phyloP scores from a whole-genome alignment of 2,888 invertebrate species.

The Acronicta leporina region DNA sequence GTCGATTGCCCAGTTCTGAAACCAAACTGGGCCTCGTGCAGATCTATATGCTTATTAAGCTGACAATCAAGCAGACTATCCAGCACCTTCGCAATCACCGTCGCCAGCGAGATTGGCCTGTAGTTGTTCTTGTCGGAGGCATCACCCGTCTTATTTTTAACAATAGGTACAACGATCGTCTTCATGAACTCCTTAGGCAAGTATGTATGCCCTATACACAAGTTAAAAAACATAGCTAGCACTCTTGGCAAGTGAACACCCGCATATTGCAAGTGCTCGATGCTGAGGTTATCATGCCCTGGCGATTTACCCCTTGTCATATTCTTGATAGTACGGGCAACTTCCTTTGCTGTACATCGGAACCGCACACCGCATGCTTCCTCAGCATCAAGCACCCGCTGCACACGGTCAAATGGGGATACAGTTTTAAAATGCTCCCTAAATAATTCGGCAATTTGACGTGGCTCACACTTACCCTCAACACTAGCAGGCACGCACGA shows the following conservation, averaged over 20 bases:
- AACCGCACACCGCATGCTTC: not conserved
- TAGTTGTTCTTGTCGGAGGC: conserved; percentile 3
- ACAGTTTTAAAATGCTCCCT: conserved; percentile 4
- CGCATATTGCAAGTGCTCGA: not conserved
- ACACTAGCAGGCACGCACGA: conserved; percentile 4
- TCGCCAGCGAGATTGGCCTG: conserved; percentile 5
- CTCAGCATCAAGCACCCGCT: conserved; percentile 1
- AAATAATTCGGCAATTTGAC: conserved; percentile 20
- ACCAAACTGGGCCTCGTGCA: conserved; percentile 5
- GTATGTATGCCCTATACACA: conserved; percentile 16
- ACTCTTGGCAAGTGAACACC: conserved; percentile 2
- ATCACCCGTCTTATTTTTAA: conserved; percentile 8
- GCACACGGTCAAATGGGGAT: not conserved
- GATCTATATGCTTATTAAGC: not conserved
- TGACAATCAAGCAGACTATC: conserved; percentile 10
- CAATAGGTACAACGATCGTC: conserved; percentile 6
- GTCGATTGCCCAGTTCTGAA: conserved; percentile 10
- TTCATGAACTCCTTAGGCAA: conserved; percentile 15
- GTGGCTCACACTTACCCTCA: conserved; percentile 10
- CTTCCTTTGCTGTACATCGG: not conserved
- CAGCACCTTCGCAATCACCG: conserved; percentile 9
- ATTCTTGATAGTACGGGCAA: no score
- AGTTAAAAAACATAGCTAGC: conserved; percentile 7
- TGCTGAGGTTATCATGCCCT: conserved; percentile 6
- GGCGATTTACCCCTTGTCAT: conserved; percentile 10